Base-by-base conservation (phyloP, 2,888 invertebrate species). In the Caenorhabditis afra region DNA sequence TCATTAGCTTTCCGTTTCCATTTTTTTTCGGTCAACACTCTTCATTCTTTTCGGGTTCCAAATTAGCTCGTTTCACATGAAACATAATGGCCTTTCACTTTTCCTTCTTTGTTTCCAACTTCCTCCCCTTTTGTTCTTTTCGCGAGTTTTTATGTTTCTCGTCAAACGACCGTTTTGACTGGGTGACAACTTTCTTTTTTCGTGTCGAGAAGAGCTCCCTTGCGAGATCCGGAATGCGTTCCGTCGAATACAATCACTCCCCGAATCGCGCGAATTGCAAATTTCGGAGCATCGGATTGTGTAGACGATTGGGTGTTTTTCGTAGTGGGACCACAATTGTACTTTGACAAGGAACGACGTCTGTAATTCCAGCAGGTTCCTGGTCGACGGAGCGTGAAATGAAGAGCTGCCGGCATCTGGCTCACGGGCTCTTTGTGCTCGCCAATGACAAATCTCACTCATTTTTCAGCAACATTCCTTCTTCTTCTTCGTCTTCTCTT, bases 51-150 rank as follows among this genome's bases (percentile, higher is more conserved):
- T 45, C 49, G 47, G 64, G 29, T 55, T 73, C 44, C 20, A 73
- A 73, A 73, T 64, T 73, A 73, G 73, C 64, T 35, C 50, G 39
- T 64, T 73, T 64, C 47, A 47, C 64, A 49, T 64, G 52, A 73
- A 73, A 73, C 57, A 65, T 71, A 64, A 64, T 73, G 73, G 64
- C 58, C 58, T 73, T 73, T 66, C 66, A 65, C 75, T 66, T 61
- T 57, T 47, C 45, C 66, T n/a, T n/a, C n/a, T 66, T 23, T 57
- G 18, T 16, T 10, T 23, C 52, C 16, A 7, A n/a, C 11, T n/a
- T n/a, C 44, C 22, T 53, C 29, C 49, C 35, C 57, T 39, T 64
- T 64, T 71, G 62, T 71, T 57, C 62, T 49, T 37, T 55, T 49
- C 44, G 22, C 22, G 18, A 29, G 52, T 52, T 52, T 52, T 20